Conservation (phyloP, 2,888 invertebrate species). For the Brachyptera risi region DNA sequence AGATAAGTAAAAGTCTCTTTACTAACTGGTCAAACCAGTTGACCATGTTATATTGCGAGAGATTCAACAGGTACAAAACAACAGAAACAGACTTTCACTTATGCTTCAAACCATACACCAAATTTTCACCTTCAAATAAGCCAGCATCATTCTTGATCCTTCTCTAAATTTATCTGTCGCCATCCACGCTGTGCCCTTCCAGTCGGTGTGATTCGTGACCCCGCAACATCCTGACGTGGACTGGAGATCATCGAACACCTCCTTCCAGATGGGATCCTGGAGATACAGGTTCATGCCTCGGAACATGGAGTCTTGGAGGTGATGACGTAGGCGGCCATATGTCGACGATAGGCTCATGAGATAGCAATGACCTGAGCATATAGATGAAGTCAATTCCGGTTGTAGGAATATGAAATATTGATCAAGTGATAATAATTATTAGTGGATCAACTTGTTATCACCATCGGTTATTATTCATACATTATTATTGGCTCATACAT, state of each 20-base stretch:
- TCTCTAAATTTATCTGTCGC: background rate
- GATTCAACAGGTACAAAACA: too few species aligned
- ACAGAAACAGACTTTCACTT: too few species aligned
- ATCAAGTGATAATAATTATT: too few species aligned
- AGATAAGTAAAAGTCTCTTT: too few species aligned
- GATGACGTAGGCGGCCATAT: background rate
- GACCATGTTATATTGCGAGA: too few species aligned
- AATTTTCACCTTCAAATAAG: background rate
- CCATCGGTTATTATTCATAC: too few species aligned
- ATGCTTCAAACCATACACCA: too few species aligned
- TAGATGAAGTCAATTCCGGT: too few species aligned
- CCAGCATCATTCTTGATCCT: background rate
- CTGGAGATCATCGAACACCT: background rate
- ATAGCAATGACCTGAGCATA: background rate
- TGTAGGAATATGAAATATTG: too few species aligned
- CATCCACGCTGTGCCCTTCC: background rate
- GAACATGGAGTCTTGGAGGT: background rate
- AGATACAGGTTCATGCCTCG: background rate
- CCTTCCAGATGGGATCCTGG: background rate
- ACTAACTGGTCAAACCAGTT: too few species aligned
- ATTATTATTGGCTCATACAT: too few species aligned
- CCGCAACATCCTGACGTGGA: background rate
- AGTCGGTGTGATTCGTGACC: background rate
- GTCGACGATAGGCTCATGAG: background rate
- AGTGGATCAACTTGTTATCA: too few species aligned